Evolutionary conservation across 1,140 invertebrate genomes (phyloP).

Genomic region (Himalopsyche phryganea): DNA sequence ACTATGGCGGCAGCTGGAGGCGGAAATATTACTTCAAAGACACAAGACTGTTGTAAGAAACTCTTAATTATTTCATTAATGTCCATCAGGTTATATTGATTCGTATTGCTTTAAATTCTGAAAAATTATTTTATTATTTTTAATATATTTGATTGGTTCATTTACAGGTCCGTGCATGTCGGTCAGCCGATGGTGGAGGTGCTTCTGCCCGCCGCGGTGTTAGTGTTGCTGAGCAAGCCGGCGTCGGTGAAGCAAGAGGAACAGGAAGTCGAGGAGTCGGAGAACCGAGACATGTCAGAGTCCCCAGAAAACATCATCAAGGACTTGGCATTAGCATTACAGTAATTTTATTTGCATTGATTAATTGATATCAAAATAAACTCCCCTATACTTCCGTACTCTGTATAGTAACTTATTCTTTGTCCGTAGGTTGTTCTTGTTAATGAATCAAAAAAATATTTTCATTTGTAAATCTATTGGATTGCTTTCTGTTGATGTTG

Average conservation of each 20-base stretch:
- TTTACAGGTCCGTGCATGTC: conserved; percentile 23
- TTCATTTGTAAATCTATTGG: too few relatives aligned
- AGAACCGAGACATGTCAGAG: conserved; percentile 55
- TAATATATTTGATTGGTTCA: too few relatives aligned
- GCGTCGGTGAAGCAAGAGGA: not conserved
- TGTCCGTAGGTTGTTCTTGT: too few relatives aligned
- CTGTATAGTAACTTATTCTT: not conserved
- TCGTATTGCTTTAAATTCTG: not conserved
- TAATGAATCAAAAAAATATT: too few relatives aligned
- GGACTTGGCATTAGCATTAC: conserved; percentile 81
- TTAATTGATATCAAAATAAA: not conserved
- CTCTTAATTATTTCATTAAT: too few relatives aligned
- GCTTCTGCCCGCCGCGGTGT: conserved; percentile 32
- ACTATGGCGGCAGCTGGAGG: conserved; percentile 81
- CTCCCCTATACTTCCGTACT: not conserved
- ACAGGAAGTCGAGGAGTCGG: conserved; percentile 41
- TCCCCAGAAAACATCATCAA: conserved; percentile 65
- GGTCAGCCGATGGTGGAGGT: conserved; percentile 18
- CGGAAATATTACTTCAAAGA: conserved; percentile 80
- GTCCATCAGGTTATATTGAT: not conserved
- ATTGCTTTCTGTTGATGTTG: too few relatives aligned
- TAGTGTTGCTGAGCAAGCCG: conserved; percentile 8
- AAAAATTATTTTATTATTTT: too few relatives aligned
- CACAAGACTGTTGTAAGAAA: conserved; percentile 73
- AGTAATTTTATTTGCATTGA: conserved; percentile 44